phyloP scores from a whole-genome alignment of 1,140 invertebrate genomes.

The Trissolcus basalis region DNA sequence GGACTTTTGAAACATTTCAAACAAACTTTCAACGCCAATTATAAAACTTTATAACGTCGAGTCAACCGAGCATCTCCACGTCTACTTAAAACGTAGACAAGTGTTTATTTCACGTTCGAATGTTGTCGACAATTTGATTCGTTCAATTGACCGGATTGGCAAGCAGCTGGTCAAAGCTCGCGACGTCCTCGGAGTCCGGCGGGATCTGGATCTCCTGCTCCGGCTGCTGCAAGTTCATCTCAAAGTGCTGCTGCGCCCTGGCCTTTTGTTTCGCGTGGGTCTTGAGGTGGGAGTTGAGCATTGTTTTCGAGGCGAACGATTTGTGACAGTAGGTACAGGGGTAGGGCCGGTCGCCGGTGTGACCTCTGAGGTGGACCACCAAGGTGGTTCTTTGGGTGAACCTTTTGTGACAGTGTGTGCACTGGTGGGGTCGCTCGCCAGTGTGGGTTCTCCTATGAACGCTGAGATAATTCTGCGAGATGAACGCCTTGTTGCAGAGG shows the following conservation, averaged over 20 bases:
- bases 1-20: no score
- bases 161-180: no score
- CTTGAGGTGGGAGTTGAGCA: slow-evolving; percentile 74
- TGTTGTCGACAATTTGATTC: no score
- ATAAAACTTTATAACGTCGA: no score
- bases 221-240: no score
- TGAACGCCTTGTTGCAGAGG: slow-evolving; percentile 82
- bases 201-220: no score
- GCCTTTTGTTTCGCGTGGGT: slow-evolving; percentile 74
- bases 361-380: slow-evolving; percentile 76
- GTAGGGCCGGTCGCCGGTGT: slow-evolving; percentile 81
- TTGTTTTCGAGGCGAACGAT: slow-evolving; percentile 74
- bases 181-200: no score
- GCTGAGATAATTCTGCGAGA: slow-evolving; percentile 83
- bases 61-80: no score
- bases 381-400: slow-evolving; percentile 82
- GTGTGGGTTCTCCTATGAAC: slow-evolving; percentile 85
- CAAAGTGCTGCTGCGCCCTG: slow-evolving; percentile 57
- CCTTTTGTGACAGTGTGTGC: slow-evolving; percentile 83
- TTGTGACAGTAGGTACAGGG: slow-evolving; percentile 78
- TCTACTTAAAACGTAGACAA: no score
- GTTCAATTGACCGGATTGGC: no score
- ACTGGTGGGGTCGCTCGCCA: slow-evolving; percentile 80
- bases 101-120: no score
- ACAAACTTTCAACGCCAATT: no score